phyloP scores from a whole-genome alignment of 2,113 vertebrate species.

The Aegithalos caudatus region DNA sequence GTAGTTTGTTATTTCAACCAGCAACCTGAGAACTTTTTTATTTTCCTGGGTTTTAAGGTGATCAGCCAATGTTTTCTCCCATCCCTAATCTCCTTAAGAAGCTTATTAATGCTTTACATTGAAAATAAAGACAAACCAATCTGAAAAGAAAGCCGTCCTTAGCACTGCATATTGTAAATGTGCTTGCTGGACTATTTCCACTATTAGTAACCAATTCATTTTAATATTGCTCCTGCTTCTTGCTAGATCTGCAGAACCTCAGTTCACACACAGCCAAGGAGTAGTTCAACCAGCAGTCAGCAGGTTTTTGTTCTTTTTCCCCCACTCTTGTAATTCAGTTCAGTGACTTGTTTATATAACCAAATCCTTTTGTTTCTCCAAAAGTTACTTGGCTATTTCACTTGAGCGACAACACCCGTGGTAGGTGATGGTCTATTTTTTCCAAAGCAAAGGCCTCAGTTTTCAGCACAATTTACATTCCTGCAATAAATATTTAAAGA shows the following conservation, averaged over 20 bases:
- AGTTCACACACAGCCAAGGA: neutral
- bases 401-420: slow-evolving; percentile 4
- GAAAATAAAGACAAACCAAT: slow-evolving; percentile 46
- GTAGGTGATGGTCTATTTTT: slow-evolving; percentile 4
- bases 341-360: slow-evolving; percentile 57
- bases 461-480: slow-evolving; percentile 65
- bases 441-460: slow-evolving; percentile 48
- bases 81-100: neutral
- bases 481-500: slow-evolving; percentile 74
- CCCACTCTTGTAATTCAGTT: neutral
- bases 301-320: neutral
- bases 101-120: slow-evolving; percentile 32
- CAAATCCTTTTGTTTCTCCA: slow-evolving; percentile 57
- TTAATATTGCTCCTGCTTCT: slow-evolving; percentile 1
- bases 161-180: neutral
- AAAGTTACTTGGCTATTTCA: slow-evolving; percentile 37
- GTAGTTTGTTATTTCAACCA: slow-evolving; percentile 58
- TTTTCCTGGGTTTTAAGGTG: slow-evolving; percentile 42
- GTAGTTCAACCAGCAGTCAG: neutral
- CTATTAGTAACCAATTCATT: slow-evolving; percentile 38
- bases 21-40: slow-evolving; percentile 33
- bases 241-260: slow-evolving; percentile 19
- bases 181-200: slow-evolving; percentile 23
- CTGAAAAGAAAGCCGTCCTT: slow-evolving; percentile 30
- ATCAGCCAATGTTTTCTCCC: slow-evolving; percentile 36